Evolutionary conservation across 2,888 invertebrate genomes (phyloP).

Genomic region (Brenthis daphne): DNA sequence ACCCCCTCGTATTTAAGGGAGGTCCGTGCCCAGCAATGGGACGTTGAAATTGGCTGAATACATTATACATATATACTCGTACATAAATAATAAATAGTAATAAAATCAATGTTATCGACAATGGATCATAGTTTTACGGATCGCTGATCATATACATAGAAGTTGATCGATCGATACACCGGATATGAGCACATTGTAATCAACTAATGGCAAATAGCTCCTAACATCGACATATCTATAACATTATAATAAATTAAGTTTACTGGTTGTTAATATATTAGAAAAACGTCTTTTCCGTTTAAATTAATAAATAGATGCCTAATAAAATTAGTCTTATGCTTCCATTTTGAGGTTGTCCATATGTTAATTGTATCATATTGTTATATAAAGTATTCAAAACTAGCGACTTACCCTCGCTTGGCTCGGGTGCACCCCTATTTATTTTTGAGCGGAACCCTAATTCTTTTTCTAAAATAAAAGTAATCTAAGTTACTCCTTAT

Average conservation of each 20-base stretch:
- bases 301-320: too few species aligned
- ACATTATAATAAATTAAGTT: background rate
- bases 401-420: too few species aligned
- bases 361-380: too few species aligned
- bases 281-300: too few species aligned
- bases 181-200: background rate
- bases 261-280: too few species aligned
- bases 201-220: background rate
- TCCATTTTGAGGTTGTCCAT: background rate
- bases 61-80: background rate
- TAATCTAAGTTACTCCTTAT: too few species aligned
- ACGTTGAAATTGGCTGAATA: background rate
- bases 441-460: too few species aligned
- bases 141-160: background rate
- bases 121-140: constrained; percentile 5
- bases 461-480: too few species aligned
- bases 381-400: too few species aligned
- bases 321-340: background rate
- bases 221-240: background rate
- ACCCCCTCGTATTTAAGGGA: background rate
- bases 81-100: background rate
- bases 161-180: background rate
- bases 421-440: too few species aligned
- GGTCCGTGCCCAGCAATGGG: background rate
- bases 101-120: background rate